A percentile compares a stretch with the other conserved stretches of the same genome.
Evolutionary conservation across 2,113 vertebrate genomes (phyloP).

Genomic region (Rhinolophus ferrumequinum): DNA sequence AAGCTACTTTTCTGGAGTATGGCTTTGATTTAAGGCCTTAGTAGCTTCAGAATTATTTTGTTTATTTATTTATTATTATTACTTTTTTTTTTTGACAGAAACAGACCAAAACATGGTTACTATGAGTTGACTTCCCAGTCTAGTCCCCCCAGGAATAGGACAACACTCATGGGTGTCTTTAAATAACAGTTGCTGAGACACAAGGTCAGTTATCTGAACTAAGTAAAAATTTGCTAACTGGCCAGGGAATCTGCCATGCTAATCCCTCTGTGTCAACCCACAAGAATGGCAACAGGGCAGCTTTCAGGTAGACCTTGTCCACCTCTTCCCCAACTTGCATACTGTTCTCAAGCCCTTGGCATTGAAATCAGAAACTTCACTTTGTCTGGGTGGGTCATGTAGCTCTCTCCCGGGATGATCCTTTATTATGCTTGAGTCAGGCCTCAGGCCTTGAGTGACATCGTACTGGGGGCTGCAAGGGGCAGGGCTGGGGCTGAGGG

Average conservation of each 20-base stretch:
- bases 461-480: not conserved
- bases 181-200: not conserved
- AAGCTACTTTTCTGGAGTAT: not conserved
- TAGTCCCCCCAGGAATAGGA: not conserved
- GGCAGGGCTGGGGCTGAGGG: not conserved
- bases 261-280: not conserved
- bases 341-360: not conserved
- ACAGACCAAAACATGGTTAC: not conserved
- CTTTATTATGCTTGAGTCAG: not conserved
- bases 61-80: too few species aligned
- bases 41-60: not conserved
- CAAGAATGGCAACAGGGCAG: not conserved
- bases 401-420: not conserved
- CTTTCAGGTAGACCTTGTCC: not conserved
- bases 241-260: not conserved
- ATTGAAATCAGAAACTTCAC: not conserved
- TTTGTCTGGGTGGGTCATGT: not conserved
- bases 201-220: not conserved
- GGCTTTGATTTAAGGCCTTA: not conserved
- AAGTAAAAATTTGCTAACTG: not conserved
- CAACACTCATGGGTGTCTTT: fast-evolving
- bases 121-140: not conserved
- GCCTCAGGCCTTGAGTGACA: not conserved
- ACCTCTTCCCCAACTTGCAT: not conserved
- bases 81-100: not conserved